A percentile compares a stretch with the other conserved stretches of the same genome.
Evolutionary conservation across 2,113 vertebrate species (phyloP).

Genomic region (Chamaetylas fuelleborni): DNA sequence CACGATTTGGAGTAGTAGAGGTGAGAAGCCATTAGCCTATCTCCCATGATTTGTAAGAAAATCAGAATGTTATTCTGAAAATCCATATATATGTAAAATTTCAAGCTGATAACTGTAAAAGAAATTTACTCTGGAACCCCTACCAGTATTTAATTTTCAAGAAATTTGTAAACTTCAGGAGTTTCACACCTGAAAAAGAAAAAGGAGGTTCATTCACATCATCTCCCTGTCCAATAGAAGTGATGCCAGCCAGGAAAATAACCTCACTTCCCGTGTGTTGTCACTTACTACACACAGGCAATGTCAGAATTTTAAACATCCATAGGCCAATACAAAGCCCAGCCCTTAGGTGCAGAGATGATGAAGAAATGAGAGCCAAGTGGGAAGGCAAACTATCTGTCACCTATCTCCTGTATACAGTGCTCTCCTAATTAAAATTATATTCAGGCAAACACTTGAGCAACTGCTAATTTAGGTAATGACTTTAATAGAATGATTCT

Average conservation of each 20-base stretch:
- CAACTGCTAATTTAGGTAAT: background rate
- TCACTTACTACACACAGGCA: background rate
- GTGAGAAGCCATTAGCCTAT: background rate
- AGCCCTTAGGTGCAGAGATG: background rate
- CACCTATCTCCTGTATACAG: background rate
- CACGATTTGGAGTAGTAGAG: background rate
- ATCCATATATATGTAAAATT: background rate
- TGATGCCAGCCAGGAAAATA: background rate
- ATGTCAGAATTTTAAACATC: background rate
- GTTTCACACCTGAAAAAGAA: background rate
- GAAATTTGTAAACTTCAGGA: background rate
- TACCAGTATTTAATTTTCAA: background rate
- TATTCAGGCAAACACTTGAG: background rate
- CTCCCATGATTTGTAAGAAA: background rate
- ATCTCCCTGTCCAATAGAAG: background rate
- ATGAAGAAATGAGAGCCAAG: background rate
- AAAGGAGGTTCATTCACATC: background rate
- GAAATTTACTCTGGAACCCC: background rate
- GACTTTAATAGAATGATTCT: background rate
- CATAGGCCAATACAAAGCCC: background rate
- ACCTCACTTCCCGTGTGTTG: rapidly evolving
- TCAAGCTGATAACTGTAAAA: background rate
- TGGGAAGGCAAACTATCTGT: background rate
- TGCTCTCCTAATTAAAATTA: background rate
- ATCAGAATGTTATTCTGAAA: background rate